Evolutionary conservation across 2,113 vertebrate genomes (phyloP).

Genomic region (Brachyhypopomus occidentalis): DNA sequence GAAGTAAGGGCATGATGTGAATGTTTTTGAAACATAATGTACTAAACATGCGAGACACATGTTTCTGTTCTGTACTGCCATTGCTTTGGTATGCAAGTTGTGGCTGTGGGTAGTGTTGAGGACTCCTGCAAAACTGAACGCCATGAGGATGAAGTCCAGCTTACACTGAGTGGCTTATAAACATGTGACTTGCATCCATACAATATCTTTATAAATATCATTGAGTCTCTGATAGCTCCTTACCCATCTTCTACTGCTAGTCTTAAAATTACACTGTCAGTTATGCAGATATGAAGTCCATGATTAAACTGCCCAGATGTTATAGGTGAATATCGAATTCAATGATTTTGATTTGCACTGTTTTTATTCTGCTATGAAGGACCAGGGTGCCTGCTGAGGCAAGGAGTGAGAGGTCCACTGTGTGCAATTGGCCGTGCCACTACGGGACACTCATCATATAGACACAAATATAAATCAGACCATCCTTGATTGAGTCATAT

Average conservation of each 20-base stretch:
- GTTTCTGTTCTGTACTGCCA: constrained; percentile 61
- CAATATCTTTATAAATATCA: not conserved
- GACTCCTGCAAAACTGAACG: constrained; percentile 22
- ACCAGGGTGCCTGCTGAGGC: constrained; percentile 33
- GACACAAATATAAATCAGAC: constrained; percentile 22
- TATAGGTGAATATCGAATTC: constrained; percentile 24
- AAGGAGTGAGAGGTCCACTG: constrained; percentile 40
- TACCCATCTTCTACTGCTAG: constrained; percentile 44
- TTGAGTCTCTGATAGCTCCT: constrained; percentile 15
- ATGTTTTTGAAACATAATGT: constrained; percentile 68
- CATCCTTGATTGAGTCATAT: constrained; percentile 30
- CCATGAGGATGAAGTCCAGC: constrained; percentile 4
- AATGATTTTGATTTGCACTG: constrained; percentile 44
- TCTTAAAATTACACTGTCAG: constrained; percentile 52
- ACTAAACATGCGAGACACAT: constrained; percentile 66
- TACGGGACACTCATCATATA: constrained; percentile 1
- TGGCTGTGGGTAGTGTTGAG: constrained; percentile 21
- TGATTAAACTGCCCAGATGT: not conserved
- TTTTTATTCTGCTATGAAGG: constrained; percentile 41
- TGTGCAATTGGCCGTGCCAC: constrained; percentile 26
- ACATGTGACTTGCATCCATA: constrained; percentile 11
- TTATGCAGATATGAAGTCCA: constrained; percentile 11
- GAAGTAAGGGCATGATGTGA: constrained; percentile 63
- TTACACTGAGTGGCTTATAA: not conserved
- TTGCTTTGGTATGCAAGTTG: constrained; percentile 47